phyloP scores from a whole-genome alignment of 2,797 vertebrate genomes.

The Odontamblyopus rebecca region DNA sequence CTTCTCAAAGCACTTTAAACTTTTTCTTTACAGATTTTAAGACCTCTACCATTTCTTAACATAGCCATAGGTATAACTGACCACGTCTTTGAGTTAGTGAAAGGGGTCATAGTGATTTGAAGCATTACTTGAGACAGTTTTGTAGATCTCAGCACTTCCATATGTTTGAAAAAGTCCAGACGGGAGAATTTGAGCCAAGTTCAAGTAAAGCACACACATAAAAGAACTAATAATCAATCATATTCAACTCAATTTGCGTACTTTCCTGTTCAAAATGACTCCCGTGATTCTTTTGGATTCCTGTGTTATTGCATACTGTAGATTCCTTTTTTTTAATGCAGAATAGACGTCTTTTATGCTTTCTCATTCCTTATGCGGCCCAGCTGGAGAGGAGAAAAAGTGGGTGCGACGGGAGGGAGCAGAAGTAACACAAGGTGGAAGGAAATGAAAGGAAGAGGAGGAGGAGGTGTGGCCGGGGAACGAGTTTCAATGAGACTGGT shows the following conservation, averaged over 20 bases:
- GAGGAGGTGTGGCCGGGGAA: constrained; percentile 37
- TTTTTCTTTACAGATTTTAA: background rate
- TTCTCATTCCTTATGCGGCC: constrained; percentile 5
- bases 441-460: constrained; percentile 37
- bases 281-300: too few species aligned
- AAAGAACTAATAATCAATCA: constrained; percentile 3
- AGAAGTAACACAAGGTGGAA: constrained; percentile 35
- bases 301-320: too few species aligned
- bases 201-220: constrained; percentile 17
- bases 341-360: background rate
- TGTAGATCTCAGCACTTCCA: constrained; percentile 20
- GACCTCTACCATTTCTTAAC: background rate
- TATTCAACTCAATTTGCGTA: too few species aligned
- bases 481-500: constrained; percentile 27
- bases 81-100: background rate
- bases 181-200: constrained; percentile 2
- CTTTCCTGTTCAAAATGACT: too few species aligned
- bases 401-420: constrained; percentile 38
- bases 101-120: background rate
- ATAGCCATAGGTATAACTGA: background rate
- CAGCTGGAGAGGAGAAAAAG: constrained; percentile 18
- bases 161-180: background rate
- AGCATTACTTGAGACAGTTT: constrained; percentile 6
- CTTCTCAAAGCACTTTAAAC: background rate
- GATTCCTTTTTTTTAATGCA: too few species aligned